Evolutionary conservation across 2,888 invertebrate genomes (phyloP).

Genomic region (Trichogramma dendrolimi): DNA sequence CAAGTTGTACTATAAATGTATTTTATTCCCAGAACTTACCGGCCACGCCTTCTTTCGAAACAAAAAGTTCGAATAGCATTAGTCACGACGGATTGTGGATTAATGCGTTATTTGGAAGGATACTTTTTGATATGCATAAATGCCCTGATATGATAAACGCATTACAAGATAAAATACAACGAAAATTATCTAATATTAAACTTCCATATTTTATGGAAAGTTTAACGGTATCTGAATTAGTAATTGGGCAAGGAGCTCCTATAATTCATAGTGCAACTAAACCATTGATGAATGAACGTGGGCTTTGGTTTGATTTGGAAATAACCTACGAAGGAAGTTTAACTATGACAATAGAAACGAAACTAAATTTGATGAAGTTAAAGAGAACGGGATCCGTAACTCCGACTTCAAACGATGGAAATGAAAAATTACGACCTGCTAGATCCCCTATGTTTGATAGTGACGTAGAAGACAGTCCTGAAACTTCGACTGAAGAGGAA

Average conservation of each 20-base stretch:
- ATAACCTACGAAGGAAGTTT: conserved; percentile 75
- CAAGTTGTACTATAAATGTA: not conserved
- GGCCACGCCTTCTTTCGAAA: conserved; percentile 31
- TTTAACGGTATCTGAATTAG: conserved; percentile 70
- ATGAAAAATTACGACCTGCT: conserved; percentile 37
- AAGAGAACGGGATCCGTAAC: conserved; percentile 44
- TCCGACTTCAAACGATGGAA: conserved; percentile 34
- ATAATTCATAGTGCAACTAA: conserved; percentile 60
- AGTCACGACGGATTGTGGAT: conserved; percentile 64
- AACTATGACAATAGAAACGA: conserved; percentile 80
- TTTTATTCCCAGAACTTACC: conserved; percentile 9
- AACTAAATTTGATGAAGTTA: conserved; percentile 76
- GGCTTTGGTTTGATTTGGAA: conserved; percentile 85
- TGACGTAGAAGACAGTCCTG: conserved; percentile 75
- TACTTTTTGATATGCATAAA: conserved; percentile 78
- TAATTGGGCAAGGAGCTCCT: conserved; percentile 67
- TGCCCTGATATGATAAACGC: conserved; percentile 66
- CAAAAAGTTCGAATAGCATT: conserved; percentile 29
- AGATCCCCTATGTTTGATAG: conserved; percentile 67
- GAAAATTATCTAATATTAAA: conserved; percentile 80
- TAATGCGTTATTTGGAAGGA: conserved; percentile 72
- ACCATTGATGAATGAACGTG: conserved; percentile 73
- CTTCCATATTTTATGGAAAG: conserved; percentile 87
- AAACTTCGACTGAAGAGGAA: conserved; percentile 74
- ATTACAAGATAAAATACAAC: conserved; percentile 76